Percentiles rank a stretch among this genome's conserved stretches.
Evolutionary conservation across 2,888 invertebrate species (phyloP).

Genomic region (Zhengitettix transpicula): DNA sequence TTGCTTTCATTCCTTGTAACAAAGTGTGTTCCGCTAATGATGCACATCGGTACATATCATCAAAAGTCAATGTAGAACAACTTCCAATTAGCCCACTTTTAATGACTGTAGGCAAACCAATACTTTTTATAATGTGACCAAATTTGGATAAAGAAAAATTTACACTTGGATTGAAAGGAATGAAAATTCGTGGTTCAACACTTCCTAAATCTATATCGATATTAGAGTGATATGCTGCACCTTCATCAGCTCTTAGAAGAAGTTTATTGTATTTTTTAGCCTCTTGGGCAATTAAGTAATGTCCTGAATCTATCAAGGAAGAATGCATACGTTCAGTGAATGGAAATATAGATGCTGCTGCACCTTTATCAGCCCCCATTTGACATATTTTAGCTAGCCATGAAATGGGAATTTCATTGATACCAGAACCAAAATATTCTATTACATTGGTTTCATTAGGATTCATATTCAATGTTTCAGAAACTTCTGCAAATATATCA

Average conservation of each 20-base stretch:
- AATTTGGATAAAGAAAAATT: not conserved
- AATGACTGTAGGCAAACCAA: not conserved
- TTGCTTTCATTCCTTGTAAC: not conserved
- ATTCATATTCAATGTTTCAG: not conserved
- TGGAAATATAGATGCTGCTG: not conserved
- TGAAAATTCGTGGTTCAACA: not conserved
- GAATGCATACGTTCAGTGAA: not conserved
- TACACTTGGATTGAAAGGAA: not conserved
- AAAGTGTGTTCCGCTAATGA: not conserved
- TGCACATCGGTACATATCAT: not conserved
- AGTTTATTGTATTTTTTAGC: not conserved
- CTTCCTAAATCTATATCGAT: not conserved
- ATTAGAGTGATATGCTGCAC: not conserved
- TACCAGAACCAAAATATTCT: not conserved
- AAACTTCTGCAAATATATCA: not conserved
- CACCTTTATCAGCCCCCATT: not conserved
- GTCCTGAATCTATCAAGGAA: not conserved
- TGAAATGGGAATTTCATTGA: not conserved
- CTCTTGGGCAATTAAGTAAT: not conserved
- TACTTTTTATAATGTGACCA: not conserved
- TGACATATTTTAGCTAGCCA: not conserved
- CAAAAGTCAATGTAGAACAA: not conserved
- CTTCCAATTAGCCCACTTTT: not conserved
- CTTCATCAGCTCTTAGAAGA: not conserved
- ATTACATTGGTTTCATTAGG: not conserved